These are phyloP conservation scores for Cyprinella venusta DNA, from an alignment of 2,797 vertebrate genomes.

Conservation along the genomic window DNA sequence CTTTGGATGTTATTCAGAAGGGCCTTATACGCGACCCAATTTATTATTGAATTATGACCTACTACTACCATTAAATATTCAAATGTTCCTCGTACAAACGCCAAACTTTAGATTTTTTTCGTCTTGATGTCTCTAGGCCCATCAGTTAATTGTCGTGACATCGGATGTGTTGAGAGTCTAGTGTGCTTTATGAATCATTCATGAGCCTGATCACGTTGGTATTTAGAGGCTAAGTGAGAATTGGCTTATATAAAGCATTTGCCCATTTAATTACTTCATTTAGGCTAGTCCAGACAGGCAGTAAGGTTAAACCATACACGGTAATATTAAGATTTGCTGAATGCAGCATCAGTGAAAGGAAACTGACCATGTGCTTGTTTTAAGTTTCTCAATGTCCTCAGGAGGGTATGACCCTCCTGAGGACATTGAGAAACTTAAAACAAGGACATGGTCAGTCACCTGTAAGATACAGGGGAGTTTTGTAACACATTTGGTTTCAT, in stretches of 20 bases:
- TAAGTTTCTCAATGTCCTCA: conserved; percentile 65
- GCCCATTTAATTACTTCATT: background rate
- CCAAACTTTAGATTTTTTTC: background rate
- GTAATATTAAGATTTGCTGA: background rate
- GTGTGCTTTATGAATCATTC: conserved; percentile 21
- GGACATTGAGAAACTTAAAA: conserved; percentile 71
- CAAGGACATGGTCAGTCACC: conserved; percentile 79
- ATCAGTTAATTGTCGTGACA: conserved; percentile 41
- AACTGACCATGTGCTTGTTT: conserved; percentile 80
- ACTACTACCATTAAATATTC: background rate
- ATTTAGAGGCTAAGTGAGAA: conserved; percentile 28
- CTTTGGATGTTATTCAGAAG: background rate
- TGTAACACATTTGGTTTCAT: background rate
- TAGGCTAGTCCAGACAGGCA: background rate
- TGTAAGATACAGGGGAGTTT: conserved; percentile 26
- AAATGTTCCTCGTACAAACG: background rate
- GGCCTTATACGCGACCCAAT: conserved; percentile 22
- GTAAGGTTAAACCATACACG: background rate
- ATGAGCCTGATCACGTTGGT: conserved; percentile 28
- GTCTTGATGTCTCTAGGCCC: background rate
- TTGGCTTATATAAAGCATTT: conserved; percentile 15
- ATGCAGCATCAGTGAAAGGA: conserved; percentile 61
- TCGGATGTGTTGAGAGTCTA: conserved; percentile 29
- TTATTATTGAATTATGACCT: conserved; percentile 1
- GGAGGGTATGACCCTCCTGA: background rate